Evolutionary conservation across 2,113 vertebrate genomes (phyloP).

Genomic region (Elachura formosa): DNA sequence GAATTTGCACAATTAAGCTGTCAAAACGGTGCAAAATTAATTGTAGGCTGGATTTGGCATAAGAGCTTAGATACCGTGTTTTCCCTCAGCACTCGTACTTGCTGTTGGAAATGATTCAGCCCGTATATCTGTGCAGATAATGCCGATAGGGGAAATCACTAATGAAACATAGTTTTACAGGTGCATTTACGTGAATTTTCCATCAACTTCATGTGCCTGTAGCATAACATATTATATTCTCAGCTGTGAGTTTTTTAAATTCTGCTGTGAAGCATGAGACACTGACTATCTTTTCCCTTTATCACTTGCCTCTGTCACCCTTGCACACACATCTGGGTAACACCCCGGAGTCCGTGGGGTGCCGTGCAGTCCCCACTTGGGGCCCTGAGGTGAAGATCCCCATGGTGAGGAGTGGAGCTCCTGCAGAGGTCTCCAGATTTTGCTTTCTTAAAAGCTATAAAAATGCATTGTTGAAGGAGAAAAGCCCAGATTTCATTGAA

Average conservation of each 20-base stretch:
- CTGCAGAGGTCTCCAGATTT: not conserved
- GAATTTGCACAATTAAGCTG: conserved; percentile 8
- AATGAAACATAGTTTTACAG: not conserved
- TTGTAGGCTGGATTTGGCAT: not conserved
- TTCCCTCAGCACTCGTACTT: not conserved
- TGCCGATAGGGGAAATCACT: not conserved
- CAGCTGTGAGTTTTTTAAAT: not conserved
- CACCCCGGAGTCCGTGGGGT: rapidly evolving
- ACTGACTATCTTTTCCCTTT: not conserved
- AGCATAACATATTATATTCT: not conserved
- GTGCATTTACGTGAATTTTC: conserved; percentile 16
- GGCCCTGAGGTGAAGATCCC: not conserved
- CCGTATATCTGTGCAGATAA: not conserved
- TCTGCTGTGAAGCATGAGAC: not conserved
- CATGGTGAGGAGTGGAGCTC: rapidly evolving
- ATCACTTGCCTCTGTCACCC: not conserved
- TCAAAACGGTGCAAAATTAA: conserved; percentile 19
- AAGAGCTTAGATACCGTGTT: not conserved
- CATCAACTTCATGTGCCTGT: not conserved
- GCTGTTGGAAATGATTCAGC: not conserved
- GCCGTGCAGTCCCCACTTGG: not conserved
- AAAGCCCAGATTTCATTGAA: not conserved
- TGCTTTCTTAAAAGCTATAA: not conserved
- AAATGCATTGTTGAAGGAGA: not conserved
- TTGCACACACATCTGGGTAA: rapidly evolving